These are phyloP conservation scores for Salvelinus namaycush DNA, from an alignment of 2,113 vertebrate genomes.

Conservation along the genomic window DNA sequence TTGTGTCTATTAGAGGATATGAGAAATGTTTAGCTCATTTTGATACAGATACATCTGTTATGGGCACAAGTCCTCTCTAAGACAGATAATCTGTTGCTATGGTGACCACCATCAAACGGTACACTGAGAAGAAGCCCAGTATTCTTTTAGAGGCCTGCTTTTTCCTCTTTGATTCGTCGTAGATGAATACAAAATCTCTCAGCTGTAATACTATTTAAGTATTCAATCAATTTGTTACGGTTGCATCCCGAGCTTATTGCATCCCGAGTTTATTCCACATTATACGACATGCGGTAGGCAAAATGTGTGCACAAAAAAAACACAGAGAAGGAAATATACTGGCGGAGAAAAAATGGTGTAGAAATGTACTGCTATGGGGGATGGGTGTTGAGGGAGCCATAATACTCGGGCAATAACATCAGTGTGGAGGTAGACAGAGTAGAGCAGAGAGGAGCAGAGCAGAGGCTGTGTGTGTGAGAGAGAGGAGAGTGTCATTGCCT, in stretches of 20 bases:
- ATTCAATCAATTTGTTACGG: constrained; percentile 39
- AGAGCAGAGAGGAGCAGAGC: neutral
- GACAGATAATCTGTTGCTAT: constrained; percentile 71
- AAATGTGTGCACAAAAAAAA: neutral
- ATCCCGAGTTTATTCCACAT: constrained; percentile 39
- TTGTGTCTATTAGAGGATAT: constrained; percentile 10
- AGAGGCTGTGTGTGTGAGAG: neutral
- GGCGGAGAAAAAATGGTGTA: constrained; percentile 30
- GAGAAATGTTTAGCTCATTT: constrained; percentile 16
- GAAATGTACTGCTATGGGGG: constrained; percentile 8
- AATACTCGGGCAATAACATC: constrained; percentile 54
- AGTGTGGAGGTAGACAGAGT: constrained; percentile 52
- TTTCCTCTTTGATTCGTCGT: constrained; percentile 55
- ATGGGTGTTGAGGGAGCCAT: constrained; percentile 45
- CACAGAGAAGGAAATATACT: neutral
- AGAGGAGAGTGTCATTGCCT: constrained; percentile 38
- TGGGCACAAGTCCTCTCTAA: constrained; percentile 48
- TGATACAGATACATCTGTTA: constrained; percentile 45
- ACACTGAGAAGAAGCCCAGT: constrained; percentile 43
- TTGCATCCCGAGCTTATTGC: constrained; percentile 47
- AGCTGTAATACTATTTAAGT: constrained; percentile 32
- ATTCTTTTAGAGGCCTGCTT: constrained; percentile 59
- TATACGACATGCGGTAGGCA: constrained; percentile 28
- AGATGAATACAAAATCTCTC: constrained; percentile 39
- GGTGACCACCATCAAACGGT: constrained; percentile 69